Evolutionary conservation across 2,113 vertebrate genomes (phyloP).

Genomic region (Hippocampus mohnikei): DNA sequence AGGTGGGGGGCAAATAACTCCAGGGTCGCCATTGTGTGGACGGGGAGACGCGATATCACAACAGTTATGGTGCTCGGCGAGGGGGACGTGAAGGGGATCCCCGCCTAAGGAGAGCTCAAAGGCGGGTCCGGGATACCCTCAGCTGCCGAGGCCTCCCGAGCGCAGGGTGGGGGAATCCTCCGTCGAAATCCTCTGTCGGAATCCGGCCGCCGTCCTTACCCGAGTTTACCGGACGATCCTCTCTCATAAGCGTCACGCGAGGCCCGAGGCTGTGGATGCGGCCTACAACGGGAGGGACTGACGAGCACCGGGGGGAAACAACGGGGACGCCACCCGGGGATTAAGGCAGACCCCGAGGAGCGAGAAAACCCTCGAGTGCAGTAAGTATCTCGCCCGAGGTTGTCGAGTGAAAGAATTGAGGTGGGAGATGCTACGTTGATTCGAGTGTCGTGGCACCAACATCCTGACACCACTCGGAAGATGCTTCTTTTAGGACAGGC

Average conservation of each 20-base stretch:
- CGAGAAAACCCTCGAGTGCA: conserved; percentile 31
- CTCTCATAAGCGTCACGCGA: conserved; percentile 44
- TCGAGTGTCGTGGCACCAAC: conserved; percentile 32
- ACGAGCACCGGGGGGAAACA: conserved; percentile 59
- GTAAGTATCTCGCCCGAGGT: conserved; percentile 44
- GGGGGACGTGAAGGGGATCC: conserved; percentile 60
- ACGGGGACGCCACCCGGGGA: conserved; percentile 51
- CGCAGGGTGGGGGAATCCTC: conserved; percentile 39
- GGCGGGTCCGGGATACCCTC: conserved; percentile 66
- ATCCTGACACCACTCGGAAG: conserved; percentile 42
- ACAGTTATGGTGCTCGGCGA: conserved; percentile 48
- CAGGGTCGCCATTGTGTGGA: conserved; percentile 59
- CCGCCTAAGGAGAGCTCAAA: conserved; percentile 55
- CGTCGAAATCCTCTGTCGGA: conserved; percentile 30
- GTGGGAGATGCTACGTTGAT: background rate
- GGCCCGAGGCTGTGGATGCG: conserved; percentile 68
- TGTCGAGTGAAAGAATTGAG: background rate
- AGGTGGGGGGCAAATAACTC: conserved; percentile 33
- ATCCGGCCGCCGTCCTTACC: conserved; percentile 48
- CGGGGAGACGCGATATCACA: conserved; percentile 23
- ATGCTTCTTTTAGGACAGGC: conserved; percentile 55
- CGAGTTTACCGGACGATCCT: conserved; percentile 35
- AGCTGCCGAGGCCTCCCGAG: conserved; percentile 62
- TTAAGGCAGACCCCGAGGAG: conserved; percentile 45
- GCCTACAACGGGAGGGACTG: conserved; percentile 73